Base-by-base conservation (phyloP, 2,888 invertebrate species). In the Minunthozetes semirufus region DNA sequence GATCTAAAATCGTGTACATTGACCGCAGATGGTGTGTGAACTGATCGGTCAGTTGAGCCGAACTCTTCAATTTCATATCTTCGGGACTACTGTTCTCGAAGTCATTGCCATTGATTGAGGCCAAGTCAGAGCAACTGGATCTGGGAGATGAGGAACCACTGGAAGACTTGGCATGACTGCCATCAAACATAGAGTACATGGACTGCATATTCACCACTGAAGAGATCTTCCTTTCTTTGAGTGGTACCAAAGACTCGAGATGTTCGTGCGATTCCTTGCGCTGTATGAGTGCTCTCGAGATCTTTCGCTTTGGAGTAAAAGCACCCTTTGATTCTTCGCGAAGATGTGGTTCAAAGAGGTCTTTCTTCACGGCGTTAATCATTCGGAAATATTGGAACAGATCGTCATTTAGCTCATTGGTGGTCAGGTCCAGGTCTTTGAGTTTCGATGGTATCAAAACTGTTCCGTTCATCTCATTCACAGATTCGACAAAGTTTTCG, bases 401-500 rank as follows among this genome's bases (percentile, higher is more conserved):
- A 42, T 74, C 74, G 22, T 74, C 74, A 22, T 68, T 74, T 3
- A 70, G 13, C 6, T 38, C 1, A 2, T 4, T 71, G 13, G 38
- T n/a, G 13, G 17, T 27, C 42, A 22, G 8, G 11, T 74, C 74
- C 25, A 74, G 70, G 50, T 74, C 74, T 50, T 27, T 70, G 22
- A 74, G 50, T 17, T 74, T 74, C 3, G 74, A 74, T 19, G 74
- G 74, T 38, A 74, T 74, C 17, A 74, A 50, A 15, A 74, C 74
- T 22, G 70, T 70, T 25, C 50, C 74, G 48, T 74, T 74, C 74
- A 74, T 74, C 27, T 74, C 74, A 8, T 70, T 42, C n/a, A 74
- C 74, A 19, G 74, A 74, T 22, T 74, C 74, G 15, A 74, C 42
- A 50, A 74, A 74, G 42, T 74, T 74, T 25, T 74, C 74, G 38